Evolutionary conservation across 1,140 invertebrate species (phyloP).

Genomic region (Nilaparvata lugens): DNA sequence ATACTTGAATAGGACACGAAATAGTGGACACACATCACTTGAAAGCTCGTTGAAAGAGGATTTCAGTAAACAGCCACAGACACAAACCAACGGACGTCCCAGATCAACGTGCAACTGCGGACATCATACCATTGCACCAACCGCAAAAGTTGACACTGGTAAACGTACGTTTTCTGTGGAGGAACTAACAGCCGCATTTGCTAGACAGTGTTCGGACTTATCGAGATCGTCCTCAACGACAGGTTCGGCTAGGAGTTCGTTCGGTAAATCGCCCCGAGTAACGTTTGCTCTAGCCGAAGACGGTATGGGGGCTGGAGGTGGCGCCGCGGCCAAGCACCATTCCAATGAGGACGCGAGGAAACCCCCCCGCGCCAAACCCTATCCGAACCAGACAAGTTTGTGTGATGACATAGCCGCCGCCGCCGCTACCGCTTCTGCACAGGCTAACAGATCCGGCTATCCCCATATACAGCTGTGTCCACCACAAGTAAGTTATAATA

Average conservation of each 20-base stretch:
- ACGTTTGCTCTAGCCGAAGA: constrained; percentile 29
- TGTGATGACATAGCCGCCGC: too few relatives aligned
- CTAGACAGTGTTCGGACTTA: constrained; percentile 16
- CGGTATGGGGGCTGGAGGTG: constrained; percentile 20
- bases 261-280: constrained; percentile 29
- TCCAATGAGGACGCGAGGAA: constrained; percentile 8
- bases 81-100: constrained; percentile 8
- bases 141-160: constrained; percentile 12
- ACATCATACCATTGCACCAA: constrained; percentile 19
- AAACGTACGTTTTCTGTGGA: constrained; percentile 29
- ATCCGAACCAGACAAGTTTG: background rate
- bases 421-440: too few relatives aligned
- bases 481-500: too few relatives aligned
- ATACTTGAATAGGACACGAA: constrained; percentile 8
- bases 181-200: constrained; percentile 20
- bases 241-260: constrained; percentile 24
- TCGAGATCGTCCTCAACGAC: constrained; percentile 15
- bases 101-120: constrained; percentile 27
- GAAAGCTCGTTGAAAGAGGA: constrained; percentile 14
- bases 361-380: constrained; percentile 1
- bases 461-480: too few relatives aligned
- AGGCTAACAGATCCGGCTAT: too few relatives aligned
- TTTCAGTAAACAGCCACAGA: background rate
- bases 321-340: constrained; percentile 9
- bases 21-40: constrained; percentile 11